Conservation (phyloP, 1,140 invertebrate genomes). For the Palaemon carinicauda region DNA sequence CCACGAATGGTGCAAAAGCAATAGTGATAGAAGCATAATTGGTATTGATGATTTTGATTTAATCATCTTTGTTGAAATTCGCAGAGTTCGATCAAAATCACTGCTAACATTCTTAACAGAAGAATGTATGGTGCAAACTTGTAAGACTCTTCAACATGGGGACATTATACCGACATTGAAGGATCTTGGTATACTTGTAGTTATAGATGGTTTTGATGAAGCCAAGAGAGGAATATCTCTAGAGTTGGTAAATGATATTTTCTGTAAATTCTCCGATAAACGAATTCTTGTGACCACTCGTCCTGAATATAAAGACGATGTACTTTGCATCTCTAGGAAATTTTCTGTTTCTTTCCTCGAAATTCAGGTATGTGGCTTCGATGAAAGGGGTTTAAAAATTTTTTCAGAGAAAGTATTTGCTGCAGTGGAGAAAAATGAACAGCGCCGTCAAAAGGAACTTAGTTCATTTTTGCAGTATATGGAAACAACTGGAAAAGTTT, state of each 20-base stretch:
- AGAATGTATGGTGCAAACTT: not conserved
- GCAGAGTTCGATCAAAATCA: not conserved
- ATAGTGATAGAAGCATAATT: not conserved
- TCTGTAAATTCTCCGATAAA: not conserved
- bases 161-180: not conserved
- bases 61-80: not conserved
- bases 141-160: not conserved
- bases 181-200: not conserved
- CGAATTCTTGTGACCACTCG: not conserved
- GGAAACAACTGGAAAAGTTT: not conserved
- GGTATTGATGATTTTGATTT: not conserved
- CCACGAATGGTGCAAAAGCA: not conserved
- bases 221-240: not conserved
- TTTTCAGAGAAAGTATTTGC: not conserved
- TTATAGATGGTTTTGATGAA: conserved; percentile 6
- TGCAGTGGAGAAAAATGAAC: not conserved
- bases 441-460: not conserved
- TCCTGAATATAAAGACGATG: not conserved
- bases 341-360: not conserved
- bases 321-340: not conserved
- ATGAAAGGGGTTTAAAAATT: not conserved
- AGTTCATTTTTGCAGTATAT: not conserved
- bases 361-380: not conserved
- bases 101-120: not conserved
- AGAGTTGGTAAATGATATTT: conserved; percentile 1